These are phyloP conservation scores for Nomada fucata DNA, from an alignment of 2,888 invertebrate genomes.

Conservation along the genomic window DNA sequence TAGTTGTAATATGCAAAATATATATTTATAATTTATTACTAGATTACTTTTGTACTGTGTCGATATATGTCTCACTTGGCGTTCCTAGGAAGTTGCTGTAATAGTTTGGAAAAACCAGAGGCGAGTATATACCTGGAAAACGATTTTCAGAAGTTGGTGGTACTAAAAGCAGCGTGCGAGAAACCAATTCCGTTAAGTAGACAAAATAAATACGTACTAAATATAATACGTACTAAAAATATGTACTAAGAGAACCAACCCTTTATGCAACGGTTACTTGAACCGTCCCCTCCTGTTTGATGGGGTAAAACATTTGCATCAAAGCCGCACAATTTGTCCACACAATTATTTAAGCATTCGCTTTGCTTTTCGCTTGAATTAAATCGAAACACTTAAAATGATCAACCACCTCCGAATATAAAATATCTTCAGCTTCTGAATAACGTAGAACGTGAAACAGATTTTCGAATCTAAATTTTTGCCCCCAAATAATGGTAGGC, in stretches of 20 bases:
- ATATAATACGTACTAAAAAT: not conserved
- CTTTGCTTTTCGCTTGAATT: not conserved
- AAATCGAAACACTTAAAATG: not conserved
- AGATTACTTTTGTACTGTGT: conserved; percentile 50
- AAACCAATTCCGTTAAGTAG: not conserved
- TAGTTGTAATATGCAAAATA: conserved; percentile 64
- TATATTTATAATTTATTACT: conserved; percentile 73
- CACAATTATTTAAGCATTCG: not conserved
- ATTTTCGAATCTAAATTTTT: not conserved
- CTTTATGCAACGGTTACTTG: not conserved
- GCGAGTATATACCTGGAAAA: conserved; percentile 8
- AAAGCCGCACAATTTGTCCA: not conserved
- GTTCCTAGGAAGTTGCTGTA: not conserved
- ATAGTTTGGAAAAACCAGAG: not conserved
- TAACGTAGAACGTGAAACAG: not conserved
- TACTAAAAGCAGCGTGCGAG: conserved; percentile 24
- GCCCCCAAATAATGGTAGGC: not conserved
- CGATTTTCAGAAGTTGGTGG: conserved; percentile 57
- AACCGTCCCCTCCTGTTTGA: not conserved
- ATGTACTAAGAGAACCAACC: not conserved
- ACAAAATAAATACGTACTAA: not conserved
- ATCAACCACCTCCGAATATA: not conserved
- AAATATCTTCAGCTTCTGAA: not conserved
- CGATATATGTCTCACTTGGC: conserved; percentile 20
- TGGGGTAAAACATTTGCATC: not conserved